Conservation (phyloP, 2,113 vertebrate species). For the Hydrochoerus hydrochaeris region DNA sequence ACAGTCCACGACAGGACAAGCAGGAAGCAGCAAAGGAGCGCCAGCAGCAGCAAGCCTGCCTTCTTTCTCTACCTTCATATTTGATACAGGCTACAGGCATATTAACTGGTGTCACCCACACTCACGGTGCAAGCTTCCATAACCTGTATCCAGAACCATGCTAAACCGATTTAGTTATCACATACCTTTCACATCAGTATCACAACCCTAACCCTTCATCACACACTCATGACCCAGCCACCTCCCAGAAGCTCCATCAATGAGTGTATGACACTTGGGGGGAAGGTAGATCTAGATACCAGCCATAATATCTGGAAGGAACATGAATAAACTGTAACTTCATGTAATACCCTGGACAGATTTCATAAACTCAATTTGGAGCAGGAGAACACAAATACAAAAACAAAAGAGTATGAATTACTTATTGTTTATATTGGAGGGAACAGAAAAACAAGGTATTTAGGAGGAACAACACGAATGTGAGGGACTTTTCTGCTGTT, state of each 20-base stretch:
- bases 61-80: background rate
- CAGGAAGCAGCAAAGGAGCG: background rate
- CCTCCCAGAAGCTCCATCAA: background rate
- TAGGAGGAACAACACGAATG: background rate
- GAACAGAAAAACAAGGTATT: accelerated
- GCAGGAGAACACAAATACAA: background rate
- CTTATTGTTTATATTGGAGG: background rate
- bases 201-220: background rate
- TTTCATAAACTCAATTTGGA: background rate
- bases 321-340: background rate
- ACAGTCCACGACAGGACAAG: background rate
- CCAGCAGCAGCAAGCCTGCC: background rate
- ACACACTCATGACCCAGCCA: background rate
- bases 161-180: background rate
- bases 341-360: no score
- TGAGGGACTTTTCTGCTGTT: background rate
- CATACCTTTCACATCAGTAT: background rate
- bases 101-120: background rate
- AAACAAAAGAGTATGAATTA: background rate
- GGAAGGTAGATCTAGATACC: background rate
- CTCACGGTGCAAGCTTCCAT: background rate
- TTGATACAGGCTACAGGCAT: background rate
- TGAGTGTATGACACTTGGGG: background rate
- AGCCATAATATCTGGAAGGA: background rate
- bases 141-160: background rate